Base-by-base conservation (phyloP, 1,140 invertebrate species). In the Dysdera silvatica region DNA sequence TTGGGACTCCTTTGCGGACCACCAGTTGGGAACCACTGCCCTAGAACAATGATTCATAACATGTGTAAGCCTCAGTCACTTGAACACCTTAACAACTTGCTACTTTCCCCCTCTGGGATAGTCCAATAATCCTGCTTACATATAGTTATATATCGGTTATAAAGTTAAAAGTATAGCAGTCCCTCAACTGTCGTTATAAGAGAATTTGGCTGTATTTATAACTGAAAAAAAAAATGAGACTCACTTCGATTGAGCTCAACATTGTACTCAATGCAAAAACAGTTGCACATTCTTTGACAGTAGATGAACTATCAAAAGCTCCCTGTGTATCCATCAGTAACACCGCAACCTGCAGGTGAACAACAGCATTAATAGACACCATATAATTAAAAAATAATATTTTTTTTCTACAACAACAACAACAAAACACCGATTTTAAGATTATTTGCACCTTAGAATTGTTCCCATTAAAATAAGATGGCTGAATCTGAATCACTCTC, bases 311-410 rank as follows among this genome's bases (percentile, higher is more conserved):
- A 76, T 98, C 95, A 79, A 98, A 98, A 7, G 94, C 87, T 52
- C 95, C 95, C 79, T 98, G 95, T 10, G 95, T 98, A 74, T 98
- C 95, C 83, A 98, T 85, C 41, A 98, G 77, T 55, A 97, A 80
- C 16, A 97, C 85, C 47, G 87, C 92, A 31, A 94, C 83, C 76
- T 80, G 53, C 18, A 48, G 28, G n/a, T n/a, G n/a, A n/a, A n/a
- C n/a, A n/a, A n/a, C n/a, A n/a, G 61, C n/a, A n/a, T n/a, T n/a
- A n/a, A n/a, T n/a, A n/a, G n/a, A n/a, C n/a, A n/a, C n/a, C n/a
- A n/a, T n/a, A n/a, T n/a, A n/a, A n/a, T n/a, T n/a, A n/a, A n/a
- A n/a, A n/a, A n/a, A n/a, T n/a, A n/a, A n/a, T n/a, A n/a, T n/a
- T n/a, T n/a, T n/a, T n/a, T n/a, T n/a, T n/a, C n/a, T n/a, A n/a